Conservation (phyloP, 2,888 invertebrate genomes). For the Actias luna region DNA sequence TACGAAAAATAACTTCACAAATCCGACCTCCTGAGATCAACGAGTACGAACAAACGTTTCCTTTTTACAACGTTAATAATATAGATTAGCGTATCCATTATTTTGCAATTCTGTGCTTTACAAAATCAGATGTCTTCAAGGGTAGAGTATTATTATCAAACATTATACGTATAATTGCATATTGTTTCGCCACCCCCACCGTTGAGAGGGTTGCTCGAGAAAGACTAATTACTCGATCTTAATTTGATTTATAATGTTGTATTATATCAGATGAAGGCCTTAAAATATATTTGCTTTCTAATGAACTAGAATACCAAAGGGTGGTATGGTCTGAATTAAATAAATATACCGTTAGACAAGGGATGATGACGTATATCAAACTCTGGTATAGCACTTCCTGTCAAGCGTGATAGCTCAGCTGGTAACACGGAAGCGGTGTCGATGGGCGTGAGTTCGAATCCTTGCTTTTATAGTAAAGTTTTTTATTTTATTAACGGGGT, state of each 20-base stretch:
- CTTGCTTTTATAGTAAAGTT: no score
- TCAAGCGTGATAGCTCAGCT: no score
- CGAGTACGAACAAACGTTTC: no score
- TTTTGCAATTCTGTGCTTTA: constrained; percentile 13
- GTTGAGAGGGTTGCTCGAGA: constrained; percentile 8
- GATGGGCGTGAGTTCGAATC: no score
- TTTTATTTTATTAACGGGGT: no score
- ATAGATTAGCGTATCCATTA: constrained; percentile 17
- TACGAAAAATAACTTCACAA: no score
- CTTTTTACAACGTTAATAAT: neutral
- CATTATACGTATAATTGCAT: constrained; percentile 33
- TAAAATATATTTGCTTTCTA: neutral
- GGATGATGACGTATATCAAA: no score
- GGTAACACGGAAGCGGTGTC: no score
- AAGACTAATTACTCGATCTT: constrained; percentile 15
- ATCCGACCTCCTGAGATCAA: no score
- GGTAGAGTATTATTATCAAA: constrained; percentile 29
- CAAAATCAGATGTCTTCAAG: constrained; percentile 27
- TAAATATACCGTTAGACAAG: no score
- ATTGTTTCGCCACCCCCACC: constrained; percentile 25
- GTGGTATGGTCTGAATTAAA: neutral
- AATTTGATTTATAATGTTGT: constrained; percentile 6
- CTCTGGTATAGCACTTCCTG: no score
- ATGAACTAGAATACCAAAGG: neutral
- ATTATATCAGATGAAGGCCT: neutral